A percentile compares a stretch with the other conserved stretches of the same genome.
phyloP scores from a whole-genome alignment of 2,113 vertebrate genomes.

The Centropristis striata region DNA sequence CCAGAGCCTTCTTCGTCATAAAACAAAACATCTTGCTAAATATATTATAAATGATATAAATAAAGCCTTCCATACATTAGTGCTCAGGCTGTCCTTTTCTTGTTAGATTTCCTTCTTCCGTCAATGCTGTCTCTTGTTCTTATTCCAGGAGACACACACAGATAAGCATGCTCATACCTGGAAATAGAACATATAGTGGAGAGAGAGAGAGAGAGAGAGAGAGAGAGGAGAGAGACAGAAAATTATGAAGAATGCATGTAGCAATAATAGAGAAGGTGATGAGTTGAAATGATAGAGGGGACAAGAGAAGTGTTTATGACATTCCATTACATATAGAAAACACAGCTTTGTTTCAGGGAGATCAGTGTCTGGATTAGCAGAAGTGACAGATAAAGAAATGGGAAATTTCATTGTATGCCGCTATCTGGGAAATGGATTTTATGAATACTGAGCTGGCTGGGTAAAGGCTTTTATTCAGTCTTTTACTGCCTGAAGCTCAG shows the following conservation, averaged over 20 bases:
- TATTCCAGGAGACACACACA: conserved; percentile 22
- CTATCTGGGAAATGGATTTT: conserved; percentile 74
- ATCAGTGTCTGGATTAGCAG: conserved; percentile 70
- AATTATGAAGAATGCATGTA: conserved; percentile 43
- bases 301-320: conserved; percentile 57
- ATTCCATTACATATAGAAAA: conserved; percentile 67
- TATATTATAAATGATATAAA: neutral
- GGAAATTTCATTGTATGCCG: conserved; percentile 58
- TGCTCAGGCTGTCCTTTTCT: conserved; percentile 1
- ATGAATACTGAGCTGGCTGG: conserved; percentile 62
- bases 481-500: conserved; percentile 48
- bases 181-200: conserved; percentile 26
- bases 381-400: conserved; percentile 77
- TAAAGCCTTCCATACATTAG: neutral
- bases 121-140: conserved; percentile 9
- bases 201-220: neutral
- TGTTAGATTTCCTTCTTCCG: conserved; percentile 12
- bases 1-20: neutral
- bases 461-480: conserved; percentile 63
- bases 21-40: neutral
- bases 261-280: conserved; percentile 49
- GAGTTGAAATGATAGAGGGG: conserved; percentile 59
- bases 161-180: conserved; percentile 36
- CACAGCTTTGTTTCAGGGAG: conserved; percentile 67
- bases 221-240: conserved; percentile 17